A percentile compares a stretch with the other conserved stretches of the same genome.
Evolutionary conservation across 37 sponge, comb jelly and placozoan genomes (phyloP).

Genomic region (Spongia lamella): DNA sequence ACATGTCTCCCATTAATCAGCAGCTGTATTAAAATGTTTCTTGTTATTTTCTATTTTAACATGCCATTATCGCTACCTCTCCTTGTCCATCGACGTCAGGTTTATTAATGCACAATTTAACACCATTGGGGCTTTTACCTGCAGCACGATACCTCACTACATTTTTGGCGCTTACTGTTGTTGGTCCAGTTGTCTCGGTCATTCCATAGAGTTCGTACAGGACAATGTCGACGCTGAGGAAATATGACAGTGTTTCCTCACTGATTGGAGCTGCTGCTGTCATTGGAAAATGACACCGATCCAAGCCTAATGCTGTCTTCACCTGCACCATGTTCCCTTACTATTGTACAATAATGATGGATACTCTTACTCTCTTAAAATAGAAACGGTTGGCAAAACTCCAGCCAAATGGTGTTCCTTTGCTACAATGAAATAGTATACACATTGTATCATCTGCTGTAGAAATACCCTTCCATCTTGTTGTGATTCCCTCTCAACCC

Average conservation of each 20-base stretch:
- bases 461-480: slow-evolving; percentile 26
- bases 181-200: slow-evolving; percentile 83
- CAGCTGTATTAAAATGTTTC: slow-evolving; percentile 44
- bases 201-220: slow-evolving; percentile 93
- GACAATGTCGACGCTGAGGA: slow-evolving; percentile 84
- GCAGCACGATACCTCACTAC: slow-evolving; percentile 55
- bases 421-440: not conserved
- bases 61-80: slow-evolving; percentile 55
- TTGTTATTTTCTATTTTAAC: not conserved
- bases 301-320: slow-evolving; percentile 62
- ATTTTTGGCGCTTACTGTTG: slow-evolving; percentile 67
- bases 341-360: not conserved
- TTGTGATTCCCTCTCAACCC: slow-evolving; percentile 71
- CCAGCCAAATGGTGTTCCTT: slow-evolving; percentile 60
- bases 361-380: slow-evolving; percentile 56
- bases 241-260: slow-evolving; percentile 81
- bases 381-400: slow-evolving; percentile 52
- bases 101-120: slow-evolving; percentile 49
- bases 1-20: slow-evolving; percentile 68
- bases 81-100: slow-evolving; percentile 75
- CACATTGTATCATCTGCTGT: slow-evolving; percentile 5
- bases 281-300: slow-evolving; percentile 74
- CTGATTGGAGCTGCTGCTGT: slow-evolving; percentile 92
- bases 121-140: slow-evolving; percentile 51
- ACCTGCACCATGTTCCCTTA: not conserved